These are phyloP conservation scores for Umimayanthus kanabou DNA, from an alignment of 92 coral and sea anemone genomes.

Conservation along the genomic window DNA sequence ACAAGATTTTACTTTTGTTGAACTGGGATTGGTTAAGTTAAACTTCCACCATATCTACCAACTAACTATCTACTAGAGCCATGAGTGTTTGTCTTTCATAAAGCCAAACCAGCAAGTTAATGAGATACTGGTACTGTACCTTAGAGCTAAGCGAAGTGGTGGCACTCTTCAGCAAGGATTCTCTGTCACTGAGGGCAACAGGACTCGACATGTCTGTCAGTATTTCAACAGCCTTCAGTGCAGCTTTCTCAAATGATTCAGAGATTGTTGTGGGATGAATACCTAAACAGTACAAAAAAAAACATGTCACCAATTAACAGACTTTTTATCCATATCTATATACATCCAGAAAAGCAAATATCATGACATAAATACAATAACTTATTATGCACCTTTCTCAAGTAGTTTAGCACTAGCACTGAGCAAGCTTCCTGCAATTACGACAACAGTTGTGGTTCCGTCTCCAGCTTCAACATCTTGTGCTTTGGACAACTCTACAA, in stretches of 20 bases:
- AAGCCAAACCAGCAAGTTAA: too few species aligned
- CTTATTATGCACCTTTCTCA: conserved; percentile 72
- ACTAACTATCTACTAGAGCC: too few species aligned
- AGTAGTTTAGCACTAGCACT: conserved; percentile 92
- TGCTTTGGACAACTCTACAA: conserved; percentile 96
- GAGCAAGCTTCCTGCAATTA: conserved; percentile 95
- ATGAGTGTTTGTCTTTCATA: too few species aligned
- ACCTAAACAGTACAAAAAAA: conserved; percentile 48
- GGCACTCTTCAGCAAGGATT: conserved; percentile 94
- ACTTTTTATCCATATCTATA: background rate
- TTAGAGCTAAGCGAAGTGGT: conserved; percentile 93
- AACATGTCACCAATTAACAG: background rate
- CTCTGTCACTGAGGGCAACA: conserved; percentile 89
- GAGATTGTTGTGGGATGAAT: conserved; percentile 96
- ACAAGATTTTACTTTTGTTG: too few species aligned
- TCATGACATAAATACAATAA: background rate
- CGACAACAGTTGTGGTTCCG: conserved; percentile 97
- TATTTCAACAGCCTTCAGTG: conserved; percentile 88
- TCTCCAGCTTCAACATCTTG: conserved; percentile 99
- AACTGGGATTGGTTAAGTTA: too few species aligned
- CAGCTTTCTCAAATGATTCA: conserved; percentile 90
- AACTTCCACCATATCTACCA: too few species aligned
- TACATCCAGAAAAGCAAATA: background rate
- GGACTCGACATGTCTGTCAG: conserved; percentile 87
- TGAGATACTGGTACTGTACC: conserved; percentile 47